Conservation (phyloP, 2,113 vertebrate genomes). For the Oreochromis spilurus region DNA sequence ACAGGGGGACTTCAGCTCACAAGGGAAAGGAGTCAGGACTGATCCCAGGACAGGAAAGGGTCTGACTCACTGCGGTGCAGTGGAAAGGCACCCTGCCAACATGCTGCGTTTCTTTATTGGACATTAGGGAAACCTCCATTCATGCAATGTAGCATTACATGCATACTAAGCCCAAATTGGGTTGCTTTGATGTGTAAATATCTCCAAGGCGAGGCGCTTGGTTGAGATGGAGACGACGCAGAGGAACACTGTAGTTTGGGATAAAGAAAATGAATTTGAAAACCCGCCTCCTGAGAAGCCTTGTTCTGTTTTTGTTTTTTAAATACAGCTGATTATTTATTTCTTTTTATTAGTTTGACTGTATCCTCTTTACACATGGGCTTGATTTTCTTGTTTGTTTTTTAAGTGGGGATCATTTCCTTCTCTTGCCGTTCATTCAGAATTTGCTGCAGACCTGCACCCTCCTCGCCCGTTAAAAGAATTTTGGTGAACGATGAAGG, state of each 20-base stretch:
- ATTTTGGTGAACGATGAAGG: slow-evolving; percentile 4
- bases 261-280: slow-evolving; percentile 27
- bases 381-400: slow-evolving; percentile 44
- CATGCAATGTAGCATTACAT: slow-evolving; percentile 88
- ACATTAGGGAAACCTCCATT: slow-evolving; percentile 74
- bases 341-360: slow-evolving; percentile 76
- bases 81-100: slow-evolving; percentile 17
- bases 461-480: background rate
- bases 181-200: slow-evolving; percentile 87
- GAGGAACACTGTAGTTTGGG: background rate
- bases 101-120: slow-evolving; percentile 56
- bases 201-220: slow-evolving; percentile 68
- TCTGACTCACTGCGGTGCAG: background rate
- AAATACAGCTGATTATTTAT: slow-evolving; percentile 81
- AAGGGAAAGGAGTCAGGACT: background rate
- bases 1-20: background rate
- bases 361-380: slow-evolving; percentile 75
- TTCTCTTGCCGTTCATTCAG: slow-evolving; percentile 20
- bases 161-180: slow-evolving; percentile 76
- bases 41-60: slow-evolving; percentile 8
- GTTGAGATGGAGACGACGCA: slow-evolving; percentile 6
- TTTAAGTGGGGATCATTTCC: slow-evolving; percentile 66
- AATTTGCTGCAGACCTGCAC: slow-evolving; percentile 15
- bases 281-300: slow-evolving; percentile 49
- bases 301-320: slow-evolving; percentile 31